phyloP scores from a whole-genome alignment of 1,140 invertebrate genomes.

The Nixonia krombeini region DNA sequence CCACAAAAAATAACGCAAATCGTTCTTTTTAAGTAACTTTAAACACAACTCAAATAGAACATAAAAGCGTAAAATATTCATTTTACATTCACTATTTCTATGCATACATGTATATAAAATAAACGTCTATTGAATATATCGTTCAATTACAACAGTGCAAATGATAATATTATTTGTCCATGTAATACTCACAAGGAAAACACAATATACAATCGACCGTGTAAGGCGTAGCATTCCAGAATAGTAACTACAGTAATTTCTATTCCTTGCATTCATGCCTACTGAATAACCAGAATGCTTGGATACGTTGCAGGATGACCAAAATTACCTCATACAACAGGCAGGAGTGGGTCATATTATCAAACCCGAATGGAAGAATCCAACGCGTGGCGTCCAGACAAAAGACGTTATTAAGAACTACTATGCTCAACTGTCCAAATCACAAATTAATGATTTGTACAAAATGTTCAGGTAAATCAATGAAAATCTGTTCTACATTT shows the following conservation, averaged over 20 bases:
- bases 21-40: too few relatives aligned
- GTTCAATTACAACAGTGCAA: too few relatives aligned
- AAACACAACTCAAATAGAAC: too few relatives aligned
- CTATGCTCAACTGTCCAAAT: conserved; percentile 81
- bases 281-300: conserved; percentile 10
- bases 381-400: conserved; percentile 80
- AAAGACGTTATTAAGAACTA: conserved; percentile 80
- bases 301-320: conserved; percentile 78
- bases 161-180: too few relatives aligned
- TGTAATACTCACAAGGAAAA: not conserved
- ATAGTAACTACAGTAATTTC: conserved; percentile 2
- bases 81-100: too few relatives aligned
- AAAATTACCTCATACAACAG: conserved; percentile 84
- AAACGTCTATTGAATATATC: too few relatives aligned
- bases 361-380: conserved; percentile 86
- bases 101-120: too few relatives aligned
- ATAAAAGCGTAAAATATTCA: too few relatives aligned
- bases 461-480: conserved; percentile 85
- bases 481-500: too few relatives aligned
- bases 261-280: conserved; percentile 2
- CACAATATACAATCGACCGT: conserved; percentile 3
- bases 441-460: conserved; percentile 84
- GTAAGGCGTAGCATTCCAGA: conserved; percentile 2
- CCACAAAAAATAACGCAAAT: too few relatives aligned
- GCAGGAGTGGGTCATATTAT: conserved; percentile 82